Evolutionary conservation across 1,140 invertebrate genomes (phyloP), one percentile per base, ranked within the genome.

Genomic region (Drosophila bocki): DNA sequence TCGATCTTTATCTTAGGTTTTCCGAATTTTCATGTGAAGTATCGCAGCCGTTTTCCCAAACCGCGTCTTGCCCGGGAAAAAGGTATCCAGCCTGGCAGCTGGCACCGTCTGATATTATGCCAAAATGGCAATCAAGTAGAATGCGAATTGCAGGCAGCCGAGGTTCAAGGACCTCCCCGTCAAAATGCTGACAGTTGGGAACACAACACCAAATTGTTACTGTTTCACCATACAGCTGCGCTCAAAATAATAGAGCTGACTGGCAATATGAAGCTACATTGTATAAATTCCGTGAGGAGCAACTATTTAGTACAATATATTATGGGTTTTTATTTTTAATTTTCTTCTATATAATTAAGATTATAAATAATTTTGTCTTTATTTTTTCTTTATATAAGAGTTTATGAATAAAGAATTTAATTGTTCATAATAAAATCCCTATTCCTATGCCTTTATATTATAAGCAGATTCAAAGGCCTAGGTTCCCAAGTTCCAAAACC

Each of bases 81-180:
- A 41, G 48, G 41, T 72, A 44, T 62, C 35, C 29, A 42, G 53
- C 54, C 47, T 32, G 29, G 68, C 69, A 56, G 71, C 57, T 59
- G 79, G 42, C 58, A 33, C 13, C 12, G 48, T 22, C 39, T 17
- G 39, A 44, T 35, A 44, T 62, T 62, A 45, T 65, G 59, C 45
- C 57, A 65, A 59, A 67, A 50, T 44, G 33, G 41, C 56, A 76
- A 69, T 53, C 59, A 57, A 45, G 44, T 7, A 32, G 37, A 32
- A 29, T 45, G 48, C 68, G 63, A 70, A 69, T 64, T 64, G 57
- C 62, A 64, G n/a, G 39, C 62, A 64, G 13, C 50, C 60, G 35
- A 76, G 57, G 75, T 77, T 78, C 75, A 78, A 78, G 75, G 75
- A 78, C 75, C 63, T 78, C 64, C 22, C 63, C 50, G 42, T 42